phyloP scores from a whole-genome alignment of 1,140 invertebrate species.

The Drosophila lowei region DNA sequence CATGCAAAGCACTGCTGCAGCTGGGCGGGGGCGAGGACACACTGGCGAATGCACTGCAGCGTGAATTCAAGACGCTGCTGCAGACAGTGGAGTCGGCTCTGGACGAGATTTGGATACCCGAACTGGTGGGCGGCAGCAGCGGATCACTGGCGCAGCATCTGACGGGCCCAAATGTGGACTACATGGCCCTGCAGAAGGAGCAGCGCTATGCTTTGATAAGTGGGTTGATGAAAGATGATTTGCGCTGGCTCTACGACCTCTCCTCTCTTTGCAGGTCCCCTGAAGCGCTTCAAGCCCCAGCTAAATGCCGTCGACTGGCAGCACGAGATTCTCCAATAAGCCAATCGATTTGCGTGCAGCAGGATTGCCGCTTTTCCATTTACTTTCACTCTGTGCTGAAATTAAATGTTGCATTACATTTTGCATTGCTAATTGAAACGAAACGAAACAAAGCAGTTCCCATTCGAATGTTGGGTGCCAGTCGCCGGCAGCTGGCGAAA shows the following conservation, averaged over 20 bases:
- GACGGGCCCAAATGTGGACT: constrained; percentile 74
- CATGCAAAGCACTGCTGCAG: constrained; percentile 83
- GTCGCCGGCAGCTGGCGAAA: constrained; percentile 48
- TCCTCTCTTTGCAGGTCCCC: constrained; percentile 60
- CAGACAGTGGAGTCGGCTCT: constrained; percentile 84
- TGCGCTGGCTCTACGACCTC: neutral
- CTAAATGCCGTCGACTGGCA: constrained; percentile 77
- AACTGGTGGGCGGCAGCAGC: constrained; percentile 74
- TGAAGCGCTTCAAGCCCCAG: constrained; percentile 80
- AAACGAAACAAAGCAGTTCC: constrained; percentile 19
- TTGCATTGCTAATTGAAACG: constrained; percentile 64
- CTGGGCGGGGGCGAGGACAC: constrained; percentile 76
- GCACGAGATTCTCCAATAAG: constrained; percentile 66
- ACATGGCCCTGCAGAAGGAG: constrained; percentile 70
- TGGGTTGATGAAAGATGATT: constrained; percentile 23
- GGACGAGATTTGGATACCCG: constrained; percentile 85
- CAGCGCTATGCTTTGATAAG: constrained; percentile 79
- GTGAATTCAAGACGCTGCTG: constrained; percentile 82
- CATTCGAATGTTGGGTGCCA: constrained; percentile 14
- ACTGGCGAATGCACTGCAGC: constrained; percentile 83
- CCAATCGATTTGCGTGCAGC: constrained; percentile 52
- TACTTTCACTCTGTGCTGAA: constrained; percentile 61
- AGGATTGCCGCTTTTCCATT: constrained; percentile 14
- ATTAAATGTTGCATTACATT: constrained; percentile 71
- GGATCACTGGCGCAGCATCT: constrained; percentile 43